Percentiles rank a stretch among this genome's conserved stretches.
These are phyloP conservation scores for Drosophila multiciliata DNA, from an alignment of 2,888 invertebrate genomes.

Conservation along the genomic window DNA sequence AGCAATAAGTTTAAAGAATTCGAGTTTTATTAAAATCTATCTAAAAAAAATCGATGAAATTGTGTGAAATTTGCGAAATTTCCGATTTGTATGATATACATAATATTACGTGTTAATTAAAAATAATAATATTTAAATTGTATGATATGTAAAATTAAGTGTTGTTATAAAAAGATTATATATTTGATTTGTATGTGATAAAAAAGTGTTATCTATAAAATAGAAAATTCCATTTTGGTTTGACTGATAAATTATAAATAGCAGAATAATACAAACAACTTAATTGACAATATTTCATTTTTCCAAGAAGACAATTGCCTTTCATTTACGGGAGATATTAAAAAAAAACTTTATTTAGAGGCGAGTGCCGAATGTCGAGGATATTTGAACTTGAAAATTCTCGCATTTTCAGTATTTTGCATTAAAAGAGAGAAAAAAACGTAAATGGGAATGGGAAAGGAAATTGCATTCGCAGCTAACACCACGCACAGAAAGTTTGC, in stretches of 20 bases:
- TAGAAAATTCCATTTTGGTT: neutral
- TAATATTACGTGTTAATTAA: neutral
- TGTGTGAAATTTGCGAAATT: no score
- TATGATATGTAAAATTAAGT: neutral
- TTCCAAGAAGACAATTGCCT: neutral
- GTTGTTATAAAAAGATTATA: neutral
- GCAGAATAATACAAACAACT: neutral
- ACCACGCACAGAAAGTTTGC: constrained; percentile 56
- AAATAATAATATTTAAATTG: neutral
- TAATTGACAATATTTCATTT: neutral
- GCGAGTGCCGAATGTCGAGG: neutral
- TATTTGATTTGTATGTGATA: neutral
- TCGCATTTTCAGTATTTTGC: constrained; percentile 24
- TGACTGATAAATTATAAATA: neutral
- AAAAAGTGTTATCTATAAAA: neutral
- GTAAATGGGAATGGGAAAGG: constrained; percentile 47
- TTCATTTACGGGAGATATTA: neutral
- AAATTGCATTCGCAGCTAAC: constrained; percentile 64
- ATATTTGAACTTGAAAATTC: neutral
- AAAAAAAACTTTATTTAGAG: neutral
- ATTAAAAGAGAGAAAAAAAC: neutral
- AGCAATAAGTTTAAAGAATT: no score
- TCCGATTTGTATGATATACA: no score
- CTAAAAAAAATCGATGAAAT: no score
- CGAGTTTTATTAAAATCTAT: no score